Evolutionary conservation across 1,140 invertebrate genomes (phyloP), one percentile per base, ranked within the genome.

Genomic region (Apocrypta bakeri): DNA sequence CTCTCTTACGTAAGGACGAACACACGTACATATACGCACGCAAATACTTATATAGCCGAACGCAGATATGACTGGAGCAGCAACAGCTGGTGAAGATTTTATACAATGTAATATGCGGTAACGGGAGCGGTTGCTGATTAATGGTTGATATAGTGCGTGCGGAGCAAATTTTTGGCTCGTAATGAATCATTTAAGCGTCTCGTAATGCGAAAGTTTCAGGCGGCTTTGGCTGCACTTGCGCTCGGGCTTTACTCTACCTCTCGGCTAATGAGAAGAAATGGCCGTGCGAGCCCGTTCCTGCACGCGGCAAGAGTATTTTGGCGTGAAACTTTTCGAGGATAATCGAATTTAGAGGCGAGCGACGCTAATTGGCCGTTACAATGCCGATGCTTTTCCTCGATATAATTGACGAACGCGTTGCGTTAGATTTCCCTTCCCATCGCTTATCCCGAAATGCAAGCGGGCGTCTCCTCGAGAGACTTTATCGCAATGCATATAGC

Each of bases 1-100:
- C 48, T 71, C 25, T 61, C 71, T 80, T 80, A 73, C 33, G 48
- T 80, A 80, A 80, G 66, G n/a, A 72, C 69, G 11, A 48, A 56
- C 17, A 56, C 17, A 56, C 17, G 14, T 4, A 56, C 48, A 56
- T 17, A 56, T 2, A 56, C 17, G 21, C 17, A 56, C 17, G 14
- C 3, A 56, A 14, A 56, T 17, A 56, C 2, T 0, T 4, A 56
- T 56, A 56, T n/a, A n/a, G 48, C 7, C 48, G 48, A 56, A 56
- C 48, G 48, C n/a, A 56, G n/a, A 56, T 56, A 21, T 7, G 48
- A 56, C 48, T 56, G 6, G 48, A 56, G 48, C 48, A 56, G 48
- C 48, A 56, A 56, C 48, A 56, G 48, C 48, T 56, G 48, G 6
- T 14, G 48, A n/a, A 37, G 48, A 56, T 56, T 56, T 56, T 21